phyloP scores from a whole-genome alignment of 2,797 vertebrate species.

The Mus spretus region DNA sequence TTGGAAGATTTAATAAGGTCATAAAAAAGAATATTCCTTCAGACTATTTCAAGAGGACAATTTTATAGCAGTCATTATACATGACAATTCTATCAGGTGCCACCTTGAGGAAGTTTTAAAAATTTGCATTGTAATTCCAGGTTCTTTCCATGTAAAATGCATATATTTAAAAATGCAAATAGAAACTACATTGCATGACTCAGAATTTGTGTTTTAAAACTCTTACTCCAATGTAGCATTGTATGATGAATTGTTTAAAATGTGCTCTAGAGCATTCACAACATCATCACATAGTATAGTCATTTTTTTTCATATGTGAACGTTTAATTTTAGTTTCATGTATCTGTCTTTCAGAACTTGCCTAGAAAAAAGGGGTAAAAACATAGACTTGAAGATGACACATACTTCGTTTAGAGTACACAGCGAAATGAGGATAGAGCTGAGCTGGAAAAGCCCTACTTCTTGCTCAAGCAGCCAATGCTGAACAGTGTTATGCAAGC shows the following conservation, averaged over 20 bases:
- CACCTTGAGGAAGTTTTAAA: conserved; percentile 26
- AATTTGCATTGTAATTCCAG: conserved; percentile 9
- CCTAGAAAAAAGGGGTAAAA: background rate
- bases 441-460: background rate
- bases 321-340: background rate
- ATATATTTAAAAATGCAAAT: background rate
- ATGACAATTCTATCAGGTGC: background rate
- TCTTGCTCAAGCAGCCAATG: background rate
- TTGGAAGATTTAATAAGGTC: background rate
- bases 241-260: background rate
- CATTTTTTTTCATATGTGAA: conserved; percentile 46
- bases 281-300: background rate
- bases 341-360: background rate
- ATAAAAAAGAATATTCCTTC: conserved; percentile 38
- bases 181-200: background rate
- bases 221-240: conserved; percentile 7
- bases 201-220: conserved; percentile 25
- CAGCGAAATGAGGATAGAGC: background rate
- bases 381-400: background rate
- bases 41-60: conserved; percentile 22
- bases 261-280: background rate
- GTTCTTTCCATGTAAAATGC: conserved; percentile 3
- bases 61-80: background rate
- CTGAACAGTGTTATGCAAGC: background rate
- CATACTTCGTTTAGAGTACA: background rate